phyloP scores from a whole-genome alignment of 2,888 invertebrate species.

The Acanthosoma haemorrhoidale region DNA sequence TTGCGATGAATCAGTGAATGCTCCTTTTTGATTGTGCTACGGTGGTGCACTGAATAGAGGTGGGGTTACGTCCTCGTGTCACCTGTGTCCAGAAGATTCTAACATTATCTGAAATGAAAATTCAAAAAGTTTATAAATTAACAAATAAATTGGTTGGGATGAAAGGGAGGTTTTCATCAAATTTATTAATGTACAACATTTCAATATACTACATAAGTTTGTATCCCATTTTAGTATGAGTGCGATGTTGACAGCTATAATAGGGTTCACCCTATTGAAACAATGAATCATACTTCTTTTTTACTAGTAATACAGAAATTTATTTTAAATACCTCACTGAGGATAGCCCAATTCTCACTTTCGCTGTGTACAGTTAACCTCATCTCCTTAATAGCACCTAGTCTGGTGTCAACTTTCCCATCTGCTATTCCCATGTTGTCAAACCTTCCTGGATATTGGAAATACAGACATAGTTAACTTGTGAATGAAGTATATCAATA shows the following conservation, averaged over 20 bases:
- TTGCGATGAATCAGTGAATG: not conserved
- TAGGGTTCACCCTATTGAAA: too few relatives aligned
- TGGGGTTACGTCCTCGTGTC: constrained; percentile 11
- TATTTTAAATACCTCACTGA: constrained; percentile 80
- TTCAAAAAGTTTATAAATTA: too few relatives aligned
- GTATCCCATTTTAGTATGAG: too few relatives aligned
- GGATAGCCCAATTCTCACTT: constrained; percentile 82
- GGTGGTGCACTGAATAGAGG: constrained; percentile 12
- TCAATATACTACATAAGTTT: too few relatives aligned
- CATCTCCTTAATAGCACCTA: constrained; percentile 65
- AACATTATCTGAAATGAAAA: constrained; percentile 11
- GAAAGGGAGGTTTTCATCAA: too few relatives aligned
- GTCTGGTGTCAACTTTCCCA: constrained; percentile 58
- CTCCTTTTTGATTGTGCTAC: not conserved
- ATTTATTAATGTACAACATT: too few relatives aligned
- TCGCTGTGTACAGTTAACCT: constrained; percentile 73
- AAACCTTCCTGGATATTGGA: constrained; percentile 60
- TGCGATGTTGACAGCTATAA: too few relatives aligned
- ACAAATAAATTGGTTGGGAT: too few relatives aligned
- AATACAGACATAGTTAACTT: too few relatives aligned
- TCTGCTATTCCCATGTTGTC: constrained; percentile 76
- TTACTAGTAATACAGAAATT: too few relatives aligned
- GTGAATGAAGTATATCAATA: too few relatives aligned
- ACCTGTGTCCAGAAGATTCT: constrained; percentile 9
- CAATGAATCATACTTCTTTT: too few relatives aligned